phyloP scores from a whole-genome alignment of 2,888 invertebrate genomes.

The Fragum fragum region DNA sequence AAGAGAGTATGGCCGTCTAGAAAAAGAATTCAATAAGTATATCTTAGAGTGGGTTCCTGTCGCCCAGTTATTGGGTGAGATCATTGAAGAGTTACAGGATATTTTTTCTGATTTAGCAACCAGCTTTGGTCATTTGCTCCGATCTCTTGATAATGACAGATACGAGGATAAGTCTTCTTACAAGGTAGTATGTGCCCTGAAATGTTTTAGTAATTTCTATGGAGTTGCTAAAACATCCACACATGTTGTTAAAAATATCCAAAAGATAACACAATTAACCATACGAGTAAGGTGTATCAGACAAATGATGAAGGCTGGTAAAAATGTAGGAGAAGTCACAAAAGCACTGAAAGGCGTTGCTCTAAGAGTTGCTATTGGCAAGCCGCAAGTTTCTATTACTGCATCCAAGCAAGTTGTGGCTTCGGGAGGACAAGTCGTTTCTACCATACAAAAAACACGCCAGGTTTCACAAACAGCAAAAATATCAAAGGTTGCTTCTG shows the following conservation, averaged over 20 bases:
- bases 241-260: conserved; percentile 7
- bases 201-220: conserved; percentile 9
- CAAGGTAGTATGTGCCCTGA: not conserved
- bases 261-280: not conserved
- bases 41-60: conserved; percentile 5
- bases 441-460: not conserved
- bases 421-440: not conserved
- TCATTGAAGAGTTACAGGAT: conserved; percentile 4
- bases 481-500: not conserved
- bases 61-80: not conserved
- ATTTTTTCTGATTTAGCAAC: not conserved
- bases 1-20: too few species aligned
- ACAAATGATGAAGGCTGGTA: not conserved
- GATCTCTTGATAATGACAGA: conserved; percentile 1
- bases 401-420: not conserved
- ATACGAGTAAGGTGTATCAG: not conserved
- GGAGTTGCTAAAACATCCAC: conserved; percentile 13
- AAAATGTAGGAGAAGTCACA: not conserved
- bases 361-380: not conserved
- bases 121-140: conserved; percentile 12
- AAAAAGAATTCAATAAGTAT: not conserved
- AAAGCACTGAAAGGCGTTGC: not conserved
- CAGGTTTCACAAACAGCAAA: not conserved
- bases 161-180: not conserved
- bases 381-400: not conserved